Evolutionary conservation across 2,797 vertebrate genomes (phyloP).

Genomic region (Myotis pilosus): DNA sequence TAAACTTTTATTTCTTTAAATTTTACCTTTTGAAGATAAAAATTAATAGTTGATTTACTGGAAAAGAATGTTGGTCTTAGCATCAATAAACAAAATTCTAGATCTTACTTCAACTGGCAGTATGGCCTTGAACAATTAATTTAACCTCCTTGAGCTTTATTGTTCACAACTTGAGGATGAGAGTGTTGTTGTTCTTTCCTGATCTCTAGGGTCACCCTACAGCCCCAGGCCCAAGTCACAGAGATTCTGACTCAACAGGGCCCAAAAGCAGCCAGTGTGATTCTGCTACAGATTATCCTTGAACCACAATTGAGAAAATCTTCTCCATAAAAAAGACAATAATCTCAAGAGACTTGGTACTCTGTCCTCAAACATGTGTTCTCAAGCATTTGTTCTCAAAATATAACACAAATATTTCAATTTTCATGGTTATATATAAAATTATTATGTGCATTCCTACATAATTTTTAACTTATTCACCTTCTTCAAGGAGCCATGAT

Average conservation of each 20-base stretch:
- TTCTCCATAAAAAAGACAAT: not conserved
- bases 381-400: not conserved
- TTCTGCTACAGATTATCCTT: not conserved
- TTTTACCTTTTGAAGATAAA: slow-evolving; percentile 20
- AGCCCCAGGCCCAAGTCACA: not conserved
- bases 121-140: not conserved
- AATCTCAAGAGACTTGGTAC: not conserved
- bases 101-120: not conserved
- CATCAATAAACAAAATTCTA: not conserved
- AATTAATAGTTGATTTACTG: not conserved
- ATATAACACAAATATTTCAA: not conserved
- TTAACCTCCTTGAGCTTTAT: not conserved
- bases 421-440: not conserved
- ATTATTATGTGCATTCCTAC: not conserved
- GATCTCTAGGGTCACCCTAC: not conserved
- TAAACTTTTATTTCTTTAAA: not conserved
- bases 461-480: not conserved
- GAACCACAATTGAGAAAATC: not conserved
- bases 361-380: not conserved
- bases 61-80: not conserved
- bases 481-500: not conserved
- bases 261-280: not conserved
- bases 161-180: not conserved
- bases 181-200: not conserved
- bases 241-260: not conserved